A percentile compares a stretch with the other conserved stretches of the same genome.
These are phyloP conservation scores for Nibea coibor DNA, from an alignment of 2,113 vertebrate genomes.

Conservation along the genomic window DNA sequence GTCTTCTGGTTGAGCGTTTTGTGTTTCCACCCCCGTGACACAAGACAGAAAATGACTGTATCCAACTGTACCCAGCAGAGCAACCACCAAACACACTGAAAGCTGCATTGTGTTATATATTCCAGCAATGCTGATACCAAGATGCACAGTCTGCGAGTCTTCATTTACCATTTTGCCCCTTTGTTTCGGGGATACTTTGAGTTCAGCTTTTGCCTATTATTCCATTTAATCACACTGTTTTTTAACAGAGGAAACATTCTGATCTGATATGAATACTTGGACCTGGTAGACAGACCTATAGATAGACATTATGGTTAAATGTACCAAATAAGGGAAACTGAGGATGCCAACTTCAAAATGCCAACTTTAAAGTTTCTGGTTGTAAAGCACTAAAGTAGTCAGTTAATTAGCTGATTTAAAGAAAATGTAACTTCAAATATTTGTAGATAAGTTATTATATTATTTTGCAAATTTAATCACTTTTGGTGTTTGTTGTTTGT, in stretches of 20 bases:
- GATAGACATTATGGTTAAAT: neutral
- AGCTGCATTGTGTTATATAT: neutral
- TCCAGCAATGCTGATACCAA: neutral
- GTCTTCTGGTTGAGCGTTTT: slow-evolving; percentile 25
- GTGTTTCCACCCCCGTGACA: slow-evolving; percentile 21
- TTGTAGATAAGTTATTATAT: neutral
- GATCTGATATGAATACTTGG: neutral
- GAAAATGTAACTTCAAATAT: neutral
- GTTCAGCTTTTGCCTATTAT: neutral
- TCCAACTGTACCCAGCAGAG: slow-evolving; percentile 16
- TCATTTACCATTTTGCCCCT: neutral
- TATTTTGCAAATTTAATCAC: neutral
- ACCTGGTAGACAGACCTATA: neutral
- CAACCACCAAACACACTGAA: slow-evolving; percentile 5
- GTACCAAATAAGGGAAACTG: neutral
- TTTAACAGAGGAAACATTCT: neutral
- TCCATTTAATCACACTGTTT: neutral
- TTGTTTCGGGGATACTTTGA: neutral
- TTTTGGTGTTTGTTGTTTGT: neutral
- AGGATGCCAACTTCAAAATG: neutral
- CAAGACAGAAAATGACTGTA: slow-evolving; percentile 6
- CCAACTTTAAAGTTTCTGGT: neutral
- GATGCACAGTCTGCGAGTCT: neutral
- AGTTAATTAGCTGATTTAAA: neutral
- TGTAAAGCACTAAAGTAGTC: neutral